phyloP scores from a whole-genome alignment of 2,113 vertebrate species.

The Zosterops lateralis region DNA sequence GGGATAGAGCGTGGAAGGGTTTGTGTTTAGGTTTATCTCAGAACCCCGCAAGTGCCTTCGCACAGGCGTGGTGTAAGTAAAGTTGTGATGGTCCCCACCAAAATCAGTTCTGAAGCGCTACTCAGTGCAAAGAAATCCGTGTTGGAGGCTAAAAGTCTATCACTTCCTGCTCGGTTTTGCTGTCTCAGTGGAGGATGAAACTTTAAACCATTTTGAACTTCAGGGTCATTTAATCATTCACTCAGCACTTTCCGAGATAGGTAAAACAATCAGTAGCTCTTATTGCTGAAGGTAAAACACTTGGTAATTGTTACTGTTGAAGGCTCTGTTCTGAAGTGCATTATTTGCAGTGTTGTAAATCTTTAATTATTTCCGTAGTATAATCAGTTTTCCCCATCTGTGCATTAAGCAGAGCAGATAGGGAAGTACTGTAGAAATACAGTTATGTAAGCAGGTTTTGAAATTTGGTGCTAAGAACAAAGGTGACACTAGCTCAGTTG shows the following conservation, averaged over 20 bases:
- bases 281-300: not conserved
- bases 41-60: not conserved
- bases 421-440: not conserved
- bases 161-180: not conserved
- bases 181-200: not conserved
- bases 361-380: not conserved
- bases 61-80: not conserved
- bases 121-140: not conserved
- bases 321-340: not conserved
- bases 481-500: constrained; percentile 32
- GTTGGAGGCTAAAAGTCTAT: not conserved
- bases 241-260: not conserved
- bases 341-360: not conserved
- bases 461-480: not conserved
- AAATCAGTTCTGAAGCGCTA: rapidly evolving
- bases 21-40: rapidly evolving
- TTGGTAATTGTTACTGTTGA: not conserved
- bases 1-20: not conserved
- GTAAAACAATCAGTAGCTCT: not conserved
- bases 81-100: rapidly evolving
- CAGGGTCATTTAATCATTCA: not conserved
- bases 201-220: not conserved
- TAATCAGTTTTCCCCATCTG: not conserved
- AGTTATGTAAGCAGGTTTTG: not conserved
- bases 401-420: not conserved